Conservation (phyloP, 2,888 invertebrate species). For the Chrysotoxum bicinctum region DNA sequence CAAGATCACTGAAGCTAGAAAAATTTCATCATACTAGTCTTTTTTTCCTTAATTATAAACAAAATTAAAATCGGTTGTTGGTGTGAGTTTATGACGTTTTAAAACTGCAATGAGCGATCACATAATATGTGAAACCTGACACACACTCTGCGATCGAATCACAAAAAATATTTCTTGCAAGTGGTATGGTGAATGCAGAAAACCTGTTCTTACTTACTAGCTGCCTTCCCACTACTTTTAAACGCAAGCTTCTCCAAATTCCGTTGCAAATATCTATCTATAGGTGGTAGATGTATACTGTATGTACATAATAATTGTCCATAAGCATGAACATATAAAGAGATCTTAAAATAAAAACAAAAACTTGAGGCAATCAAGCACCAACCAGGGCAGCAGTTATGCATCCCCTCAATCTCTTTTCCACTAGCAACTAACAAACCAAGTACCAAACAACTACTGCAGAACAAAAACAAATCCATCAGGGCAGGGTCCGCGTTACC, state of each 20-base stretch:
- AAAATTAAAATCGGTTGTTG: not conserved
- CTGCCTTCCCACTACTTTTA: slow-evolving; percentile 50
- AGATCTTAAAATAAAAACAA: slow-evolving; percentile 24
- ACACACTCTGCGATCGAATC: not conserved
- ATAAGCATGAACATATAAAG: slow-evolving; percentile 30
- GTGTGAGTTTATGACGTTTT: slow-evolving; percentile 5
- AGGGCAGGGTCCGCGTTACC: not conserved
- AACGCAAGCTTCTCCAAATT: slow-evolving; percentile 54
- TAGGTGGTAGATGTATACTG: no score
- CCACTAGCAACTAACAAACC: slow-evolving; percentile 28
- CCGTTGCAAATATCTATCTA: slow-evolving; percentile 44
- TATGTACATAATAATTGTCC: slow-evolving; percentile 4
- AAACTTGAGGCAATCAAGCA: slow-evolving; percentile 28
- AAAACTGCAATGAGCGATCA: slow-evolving; percentile 23
- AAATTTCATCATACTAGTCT: not conserved
- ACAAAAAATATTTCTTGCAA: not conserved
- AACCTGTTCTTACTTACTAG: slow-evolving; percentile 50
- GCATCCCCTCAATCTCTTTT: slow-evolving; percentile 44
- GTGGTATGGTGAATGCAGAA: slow-evolving; percentile 11
- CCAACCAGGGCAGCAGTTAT: slow-evolving; percentile 6
- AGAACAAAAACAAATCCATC: not conserved
- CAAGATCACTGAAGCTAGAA: slow-evolving; percentile 7
- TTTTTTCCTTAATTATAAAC: not conserved
- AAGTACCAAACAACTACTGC: slow-evolving; percentile 40
- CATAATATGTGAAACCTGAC: slow-evolving; percentile 9